Evolutionary conservation across 2,113 vertebrate species (phyloP).

Genomic region (Hemichromis elongatus): DNA sequence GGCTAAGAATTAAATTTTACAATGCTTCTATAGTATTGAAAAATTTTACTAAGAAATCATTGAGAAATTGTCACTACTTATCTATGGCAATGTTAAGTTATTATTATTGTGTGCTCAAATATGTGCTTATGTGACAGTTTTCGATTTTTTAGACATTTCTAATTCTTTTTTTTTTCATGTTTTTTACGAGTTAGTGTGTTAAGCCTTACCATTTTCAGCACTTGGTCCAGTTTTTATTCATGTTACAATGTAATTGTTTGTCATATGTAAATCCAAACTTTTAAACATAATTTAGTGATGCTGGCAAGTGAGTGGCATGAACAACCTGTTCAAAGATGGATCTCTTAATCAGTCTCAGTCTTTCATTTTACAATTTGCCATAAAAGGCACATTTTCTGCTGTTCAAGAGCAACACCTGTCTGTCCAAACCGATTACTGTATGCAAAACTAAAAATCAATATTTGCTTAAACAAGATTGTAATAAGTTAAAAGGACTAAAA

Average conservation of each 20-base stretch:
- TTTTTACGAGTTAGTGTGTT: accelerated
- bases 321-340: neutral
- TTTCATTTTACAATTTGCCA: neutral
- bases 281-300: neutral
- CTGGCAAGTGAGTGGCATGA: accelerated
- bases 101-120: neutral
- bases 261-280: accelerated
- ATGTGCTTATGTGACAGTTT: accelerated
- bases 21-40: accelerated
- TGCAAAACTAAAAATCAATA: neutral
- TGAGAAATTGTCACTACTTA: accelerated
- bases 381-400: neutral
- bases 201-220: neutral
- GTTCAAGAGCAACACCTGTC: neutral
- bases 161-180: too few species aligned
- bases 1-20: neutral
- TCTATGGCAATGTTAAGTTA: neutral
- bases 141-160: neutral
- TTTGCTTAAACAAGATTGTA: neutral
- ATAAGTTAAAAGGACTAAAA: neutral
- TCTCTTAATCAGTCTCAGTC: neutral
- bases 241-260: neutral
- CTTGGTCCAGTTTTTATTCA: neutral
- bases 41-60: neutral
- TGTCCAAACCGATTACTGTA: neutral